Conservation (phyloP, 2,797 vertebrate genomes). For the Clarias platycephalus region DNA sequence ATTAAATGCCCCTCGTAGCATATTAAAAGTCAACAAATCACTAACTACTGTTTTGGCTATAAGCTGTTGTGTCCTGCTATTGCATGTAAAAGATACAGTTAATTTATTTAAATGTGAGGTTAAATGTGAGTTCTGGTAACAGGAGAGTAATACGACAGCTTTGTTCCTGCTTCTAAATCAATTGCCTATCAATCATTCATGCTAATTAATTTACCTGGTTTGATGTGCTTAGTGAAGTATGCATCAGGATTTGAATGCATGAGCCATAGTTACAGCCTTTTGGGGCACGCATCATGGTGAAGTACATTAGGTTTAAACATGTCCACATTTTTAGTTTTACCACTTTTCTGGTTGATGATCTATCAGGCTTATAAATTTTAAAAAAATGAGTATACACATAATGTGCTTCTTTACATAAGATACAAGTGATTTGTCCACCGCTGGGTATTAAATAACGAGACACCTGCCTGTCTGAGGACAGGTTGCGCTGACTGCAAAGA, state of each 20-base stretch:
- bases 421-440: not conserved
- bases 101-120: not conserved
- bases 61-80: not conserved
- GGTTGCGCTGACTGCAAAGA: slow-evolving; percentile 87
- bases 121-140: not conserved
- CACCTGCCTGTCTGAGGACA: slow-evolving; percentile 81
- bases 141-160: not conserved
- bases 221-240: not conserved
- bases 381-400: not conserved
- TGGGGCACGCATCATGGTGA: not conserved
- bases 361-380: too few relatives aligned
- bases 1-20: not conserved
- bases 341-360: not conserved
- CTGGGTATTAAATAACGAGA: not conserved
- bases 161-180: not conserved
- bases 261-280: too few relatives aligned
- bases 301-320: not conserved
- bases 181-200: not conserved
- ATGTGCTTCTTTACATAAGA: not conserved
- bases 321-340: not conserved
- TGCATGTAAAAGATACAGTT: not conserved
- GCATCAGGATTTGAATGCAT: not conserved
- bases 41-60: not conserved
- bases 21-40: not conserved
- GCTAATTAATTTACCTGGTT: not conserved